Conservation (phyloP, 2,113 vertebrate species). For the Noturus placidus region DNA sequence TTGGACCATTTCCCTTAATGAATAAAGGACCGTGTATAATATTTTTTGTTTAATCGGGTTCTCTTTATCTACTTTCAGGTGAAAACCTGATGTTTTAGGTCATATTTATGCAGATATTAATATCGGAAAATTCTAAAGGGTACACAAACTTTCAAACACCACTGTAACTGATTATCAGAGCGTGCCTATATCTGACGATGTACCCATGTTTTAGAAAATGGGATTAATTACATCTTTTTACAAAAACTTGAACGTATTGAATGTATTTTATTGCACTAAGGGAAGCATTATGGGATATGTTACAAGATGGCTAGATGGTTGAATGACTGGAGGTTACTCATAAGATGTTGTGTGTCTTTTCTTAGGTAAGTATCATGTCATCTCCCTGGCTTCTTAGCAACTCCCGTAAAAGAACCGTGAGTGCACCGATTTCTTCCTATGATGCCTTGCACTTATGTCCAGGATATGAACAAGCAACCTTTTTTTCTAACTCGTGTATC, state of each 20-base stretch:
- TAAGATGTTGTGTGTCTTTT: conserved; percentile 31
- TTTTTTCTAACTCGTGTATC: conserved; percentile 33
- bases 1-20: too few relatives aligned
- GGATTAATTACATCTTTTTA: background rate
- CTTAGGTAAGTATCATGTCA: conserved; percentile 84
- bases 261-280: background rate
- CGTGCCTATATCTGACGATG: background rate
- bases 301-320: background rate
- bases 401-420: conserved; percentile 98
- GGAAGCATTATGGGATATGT: too few relatives aligned
- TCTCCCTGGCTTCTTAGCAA: conserved; percentile 94
- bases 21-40: too few relatives aligned
- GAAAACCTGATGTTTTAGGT: too few relatives aligned
- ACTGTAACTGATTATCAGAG: background rate
- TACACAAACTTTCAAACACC: too few relatives aligned
- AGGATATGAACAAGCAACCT: background rate
- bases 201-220: background rate
- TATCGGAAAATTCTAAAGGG: too few relatives aligned
- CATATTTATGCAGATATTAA: too few relatives aligned
- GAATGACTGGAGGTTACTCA: background rate
- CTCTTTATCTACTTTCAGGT: too few relatives aligned
- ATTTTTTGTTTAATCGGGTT: too few relatives aligned
- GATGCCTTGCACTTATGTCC: background rate
- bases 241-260: background rate
- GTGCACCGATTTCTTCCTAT: conserved; percentile 54